Base-by-base conservation (phyloP, 2,888 invertebrate species). In the Dusona sp. region DNA sequence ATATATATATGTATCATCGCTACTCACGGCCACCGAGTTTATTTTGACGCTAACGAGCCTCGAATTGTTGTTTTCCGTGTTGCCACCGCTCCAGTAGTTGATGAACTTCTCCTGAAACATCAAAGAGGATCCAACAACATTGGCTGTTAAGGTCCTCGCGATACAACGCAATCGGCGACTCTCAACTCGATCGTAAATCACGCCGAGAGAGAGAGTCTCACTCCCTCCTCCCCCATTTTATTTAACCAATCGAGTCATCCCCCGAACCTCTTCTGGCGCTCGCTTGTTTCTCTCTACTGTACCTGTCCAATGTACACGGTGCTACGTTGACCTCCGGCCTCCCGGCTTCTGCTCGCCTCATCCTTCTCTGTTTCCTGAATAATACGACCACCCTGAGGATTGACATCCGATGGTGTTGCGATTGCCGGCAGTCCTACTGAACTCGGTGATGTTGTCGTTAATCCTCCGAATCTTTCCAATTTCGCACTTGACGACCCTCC, bases 281-380 rank as follows among this genome's bases (percentile, higher is more conserved):
- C 54, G 61, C 54, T 57, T 73, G 67, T 79, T 77, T 81, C 48
- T 78, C 74, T 81, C 68, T 80, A 33, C 79, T 79, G 90, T 93
- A 94, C 94, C 94, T 94, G 94, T 91, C 92, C 93, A 84, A 94
- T 94, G 89, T 93, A 93, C 90, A 93, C 91, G 88, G 93, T 91
- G 90, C 92, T 92, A 89, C 92, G 92, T 91, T 93, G 93, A 91
- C 92, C 93, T 90, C 91, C 92, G 87, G 89, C 89, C 88, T 93
- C 91, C 82, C 88, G 93, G 87, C 91, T 92, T 89, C 91, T 91
- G 88, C 89, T 91, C 86, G 91, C 92, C 90, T 93, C 92, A 88
- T 92, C 92, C 88, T 89, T 93, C 88, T 92, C 92, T 83, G 85
- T 90, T 88, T 93, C 91, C 88, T 91, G 92, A 90, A 92, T 88